Percentiles rank a stretch among this genome's conserved stretches.
Evolutionary conservation across 35 echinoderm and acorn worm species (phyloP).

Genomic region (Anneissia japonica): DNA sequence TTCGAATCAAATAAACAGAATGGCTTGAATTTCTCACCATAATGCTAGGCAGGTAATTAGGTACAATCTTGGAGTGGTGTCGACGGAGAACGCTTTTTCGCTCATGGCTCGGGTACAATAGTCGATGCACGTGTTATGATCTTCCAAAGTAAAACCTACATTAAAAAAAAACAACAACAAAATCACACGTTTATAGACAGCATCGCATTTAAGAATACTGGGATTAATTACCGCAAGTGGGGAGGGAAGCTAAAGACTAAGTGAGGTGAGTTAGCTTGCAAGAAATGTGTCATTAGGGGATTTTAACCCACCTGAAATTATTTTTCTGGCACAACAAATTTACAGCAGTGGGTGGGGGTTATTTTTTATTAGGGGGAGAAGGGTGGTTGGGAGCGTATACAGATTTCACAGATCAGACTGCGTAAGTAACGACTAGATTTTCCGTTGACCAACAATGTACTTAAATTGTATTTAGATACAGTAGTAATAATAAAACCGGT

Average conservation of each 20-base stretch:
- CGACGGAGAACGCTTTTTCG: conserved; percentile 43
- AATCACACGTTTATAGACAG: too few species aligned
- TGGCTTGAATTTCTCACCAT: conserved; percentile 83
- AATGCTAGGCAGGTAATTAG: conserved; percentile 56
- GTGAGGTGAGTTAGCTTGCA: neutral
- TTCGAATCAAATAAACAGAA: too few species aligned
- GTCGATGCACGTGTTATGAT: conserved; percentile 44
- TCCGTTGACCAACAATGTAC: too few species aligned
- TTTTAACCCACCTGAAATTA: neutral
- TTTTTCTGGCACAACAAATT: neutral
- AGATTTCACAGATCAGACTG: too few species aligned
- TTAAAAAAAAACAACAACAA: neutral
- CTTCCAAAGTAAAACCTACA: conserved; percentile 61
- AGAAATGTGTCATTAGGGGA: too few species aligned
- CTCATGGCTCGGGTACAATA: conserved; percentile 42
- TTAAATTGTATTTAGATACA: too few species aligned
- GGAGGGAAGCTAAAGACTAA: neutral
- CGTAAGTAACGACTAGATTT: too few species aligned
- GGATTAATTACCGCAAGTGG: neutral
- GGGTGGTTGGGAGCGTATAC: too few species aligned
- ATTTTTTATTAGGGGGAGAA: too few species aligned
- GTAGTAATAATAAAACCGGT: too few species aligned
- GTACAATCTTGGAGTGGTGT: conserved; percentile 46
- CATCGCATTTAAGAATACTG: neutral
- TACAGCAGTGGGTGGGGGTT: too few species aligned